These are phyloP conservation scores for Formicarius rufipectus DNA, from an alignment of 2,113 vertebrate species.

Conservation along the genomic window DNA sequence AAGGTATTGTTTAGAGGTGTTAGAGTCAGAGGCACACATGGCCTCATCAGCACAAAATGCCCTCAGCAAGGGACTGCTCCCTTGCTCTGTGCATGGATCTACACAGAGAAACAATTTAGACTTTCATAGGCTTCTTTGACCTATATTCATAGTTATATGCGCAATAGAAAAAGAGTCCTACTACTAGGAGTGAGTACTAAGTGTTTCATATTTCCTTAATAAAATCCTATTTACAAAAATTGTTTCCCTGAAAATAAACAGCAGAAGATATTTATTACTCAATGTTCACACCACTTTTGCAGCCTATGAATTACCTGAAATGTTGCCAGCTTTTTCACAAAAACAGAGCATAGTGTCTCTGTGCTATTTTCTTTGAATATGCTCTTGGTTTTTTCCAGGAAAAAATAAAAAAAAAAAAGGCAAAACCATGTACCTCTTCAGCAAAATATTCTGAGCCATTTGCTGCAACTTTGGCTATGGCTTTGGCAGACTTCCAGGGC, in stretches of 20 bases:
- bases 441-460: neutral
- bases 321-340: constrained; percentile 7
- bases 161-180: neutral
- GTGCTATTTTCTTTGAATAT: neutral
- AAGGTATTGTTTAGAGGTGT: neutral
- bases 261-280: neutral
- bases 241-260: constrained; percentile 35
- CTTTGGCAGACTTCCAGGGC: neutral
- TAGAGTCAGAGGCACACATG: neutral
- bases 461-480: neutral
- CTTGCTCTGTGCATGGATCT: rapidly evolving
- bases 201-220: neutral
- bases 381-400: neutral
- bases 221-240: neutral
- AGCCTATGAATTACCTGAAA: neutral
- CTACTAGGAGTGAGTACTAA: neutral
- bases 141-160: neutral
- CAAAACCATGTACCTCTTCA: neutral
- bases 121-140: neutral
- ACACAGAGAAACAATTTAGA: neutral
- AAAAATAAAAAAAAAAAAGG: too few relatives aligned
- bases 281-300: neutral
- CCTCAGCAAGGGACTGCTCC: neutral
- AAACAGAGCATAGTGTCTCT: neutral
- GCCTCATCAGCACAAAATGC: neutral